Evolutionary conservation across 2,888 invertebrate species (phyloP).

Genomic region (Rotaria macrura): DNA sequence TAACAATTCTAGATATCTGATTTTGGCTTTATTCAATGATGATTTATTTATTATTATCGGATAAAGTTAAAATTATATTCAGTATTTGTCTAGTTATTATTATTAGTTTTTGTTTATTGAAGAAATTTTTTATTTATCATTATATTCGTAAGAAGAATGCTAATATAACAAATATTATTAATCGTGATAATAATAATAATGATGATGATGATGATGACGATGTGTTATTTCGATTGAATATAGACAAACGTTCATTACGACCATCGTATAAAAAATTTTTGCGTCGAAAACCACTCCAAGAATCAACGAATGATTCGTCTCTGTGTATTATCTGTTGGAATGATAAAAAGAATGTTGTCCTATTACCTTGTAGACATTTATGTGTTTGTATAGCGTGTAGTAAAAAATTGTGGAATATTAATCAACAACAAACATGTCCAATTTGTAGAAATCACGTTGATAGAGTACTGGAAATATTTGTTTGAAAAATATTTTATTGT

Average conservation of each 20-base stretch:
- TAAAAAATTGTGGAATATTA: neutral
- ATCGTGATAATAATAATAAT: neutral
- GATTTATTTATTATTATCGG: neutral
- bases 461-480: neutral
- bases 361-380: neutral
- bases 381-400: neutral
- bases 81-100: neutral
- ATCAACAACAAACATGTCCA: neutral
- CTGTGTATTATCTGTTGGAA: neutral
- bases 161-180: neutral
- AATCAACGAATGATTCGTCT: neutral
- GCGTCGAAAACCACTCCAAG: neutral
- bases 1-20: neutral
- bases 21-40: neutral
- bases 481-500: too few species aligned
- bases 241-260: neutral
- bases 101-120: neutral
- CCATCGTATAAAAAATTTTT: neutral
- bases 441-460: neutral
- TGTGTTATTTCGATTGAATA: neutral
- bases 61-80: neutral
- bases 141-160: neutral
- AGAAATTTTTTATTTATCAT: neutral
- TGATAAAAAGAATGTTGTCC: neutral
- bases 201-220: neutral